Conservation (phyloP, 1,140 invertebrate genomes). For the Onthophagus taurus region DNA sequence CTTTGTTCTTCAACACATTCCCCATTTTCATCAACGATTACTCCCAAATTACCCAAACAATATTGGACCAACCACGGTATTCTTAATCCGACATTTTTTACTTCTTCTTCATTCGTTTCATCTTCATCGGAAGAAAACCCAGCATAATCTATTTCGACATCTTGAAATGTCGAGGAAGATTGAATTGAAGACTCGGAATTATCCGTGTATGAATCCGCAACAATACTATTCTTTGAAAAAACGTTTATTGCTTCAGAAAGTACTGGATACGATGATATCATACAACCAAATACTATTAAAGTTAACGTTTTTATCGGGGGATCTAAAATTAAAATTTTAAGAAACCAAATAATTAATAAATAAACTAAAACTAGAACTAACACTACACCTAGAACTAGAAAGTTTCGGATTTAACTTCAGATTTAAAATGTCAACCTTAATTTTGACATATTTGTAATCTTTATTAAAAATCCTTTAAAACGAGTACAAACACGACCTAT, state of each 20-base stretch:
- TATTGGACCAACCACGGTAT: constrained; percentile 45
- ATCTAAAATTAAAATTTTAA: constrained; percentile 48
- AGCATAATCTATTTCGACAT: constrained; percentile 21
- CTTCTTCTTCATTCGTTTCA: background rate
- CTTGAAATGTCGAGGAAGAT: background rate
- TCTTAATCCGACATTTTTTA: constrained; percentile 1
- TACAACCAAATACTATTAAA: constrained; percentile 63
- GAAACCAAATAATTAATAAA: no score
- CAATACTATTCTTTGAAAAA: constrained; percentile 33
- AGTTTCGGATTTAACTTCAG: no score
- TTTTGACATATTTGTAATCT: no score
- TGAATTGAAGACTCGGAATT: background rate
- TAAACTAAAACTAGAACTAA: no score
- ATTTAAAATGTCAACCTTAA: no score
- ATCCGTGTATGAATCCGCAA: no score
- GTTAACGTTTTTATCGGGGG: constrained; percentile 64
- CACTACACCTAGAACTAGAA: no score
- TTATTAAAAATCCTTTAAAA: no score
- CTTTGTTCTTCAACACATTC: constrained; percentile 8
- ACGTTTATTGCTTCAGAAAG: constrained; percentile 43
- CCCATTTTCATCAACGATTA: constrained; percentile 23
- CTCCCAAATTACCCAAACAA: constrained; percentile 45
- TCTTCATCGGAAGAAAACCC: constrained; percentile 28
- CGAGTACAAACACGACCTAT: no score
- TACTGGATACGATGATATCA: constrained; percentile 55